A percentile compares a stretch with the other conserved stretches of the same genome.
Conservation (phyloP, 2,797 vertebrate genomes). For the Neosilurus hyrtlii region DNA sequence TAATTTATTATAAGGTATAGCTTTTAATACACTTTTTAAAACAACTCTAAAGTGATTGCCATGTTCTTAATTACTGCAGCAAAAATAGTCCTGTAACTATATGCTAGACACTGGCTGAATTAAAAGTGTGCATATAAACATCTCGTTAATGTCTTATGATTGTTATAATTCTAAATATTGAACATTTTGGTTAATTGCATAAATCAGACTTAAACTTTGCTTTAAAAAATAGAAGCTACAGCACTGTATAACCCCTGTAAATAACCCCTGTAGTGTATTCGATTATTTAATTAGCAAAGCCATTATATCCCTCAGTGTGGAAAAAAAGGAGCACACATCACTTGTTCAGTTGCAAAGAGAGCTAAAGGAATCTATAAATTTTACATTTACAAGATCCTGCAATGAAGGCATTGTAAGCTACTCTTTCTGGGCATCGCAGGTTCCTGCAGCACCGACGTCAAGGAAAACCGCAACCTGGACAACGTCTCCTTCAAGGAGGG, state of each 20-base stretch:
- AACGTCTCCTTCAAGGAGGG: slow-evolving; percentile 88
- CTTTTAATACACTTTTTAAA: no score
- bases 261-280: slow-evolving; percentile 2
- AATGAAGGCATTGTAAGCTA: slow-evolving; percentile 99
- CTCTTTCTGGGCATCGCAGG: slow-evolving; percentile 99
- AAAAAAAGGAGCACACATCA: slow-evolving; percentile 86
- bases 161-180: slow-evolving; percentile 33
- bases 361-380: slow-evolving; percentile 99
- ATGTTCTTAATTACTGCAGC: neutral
- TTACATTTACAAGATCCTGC: slow-evolving; percentile 99
- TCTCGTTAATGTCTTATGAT: slow-evolving; percentile 40
- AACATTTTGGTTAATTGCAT: slow-evolving; percentile 3
- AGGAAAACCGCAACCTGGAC: slow-evolving; percentile 96
- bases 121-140: slow-evolving; percentile 16
- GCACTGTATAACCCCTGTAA: neutral
- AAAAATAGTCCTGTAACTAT: neutral
- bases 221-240: neutral
- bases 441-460: slow-evolving; percentile 96
- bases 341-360: slow-evolving; percentile 94
- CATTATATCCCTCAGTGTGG: slow-evolving; percentile 45
- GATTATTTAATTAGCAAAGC: slow-evolving; percentile 16
- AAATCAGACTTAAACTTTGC: slow-evolving; percentile 3
- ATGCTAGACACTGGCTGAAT: slow-evolving; percentile 27
- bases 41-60: neutral
- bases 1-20: neutral